A percentile compares a stretch with the other conserved stretches of the same genome.
phyloP scores from a whole-genome alignment of 2,113 vertebrate genomes.

The Dolichallabes microphthalmus region DNA sequence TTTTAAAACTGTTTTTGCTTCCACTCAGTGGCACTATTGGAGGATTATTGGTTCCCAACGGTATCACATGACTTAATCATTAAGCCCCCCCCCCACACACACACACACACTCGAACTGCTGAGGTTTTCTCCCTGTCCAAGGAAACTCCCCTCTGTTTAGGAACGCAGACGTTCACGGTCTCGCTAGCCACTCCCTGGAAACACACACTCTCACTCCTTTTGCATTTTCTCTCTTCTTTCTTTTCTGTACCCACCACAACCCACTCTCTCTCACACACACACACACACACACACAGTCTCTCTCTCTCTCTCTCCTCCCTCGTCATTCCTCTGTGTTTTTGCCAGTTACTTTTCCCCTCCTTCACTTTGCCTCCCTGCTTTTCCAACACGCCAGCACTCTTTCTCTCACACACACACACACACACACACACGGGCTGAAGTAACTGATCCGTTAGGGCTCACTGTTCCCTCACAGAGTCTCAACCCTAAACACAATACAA shows the following conservation, averaged over 20 bases:
- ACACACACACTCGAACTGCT: background rate
- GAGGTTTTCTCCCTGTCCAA: conserved; percentile 17
- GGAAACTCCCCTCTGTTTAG: conserved; percentile 42
- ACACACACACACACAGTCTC: background rate
- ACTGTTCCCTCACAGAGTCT: conserved; percentile 5
- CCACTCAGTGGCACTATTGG: background rate
- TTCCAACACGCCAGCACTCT: conserved; percentile 1
- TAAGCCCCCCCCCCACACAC: conserved; percentile 24
- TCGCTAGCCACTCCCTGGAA: conserved; percentile 37
- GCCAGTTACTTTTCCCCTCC: conserved; percentile 41
- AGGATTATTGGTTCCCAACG: conserved; percentile 16
- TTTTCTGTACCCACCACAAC: conserved; percentile 20
- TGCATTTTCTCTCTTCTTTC: conserved; percentile 9
- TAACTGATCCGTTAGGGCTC: conserved; percentile 5
- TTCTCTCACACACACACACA: background rate
- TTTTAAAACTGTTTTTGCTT: conserved; percentile 8
- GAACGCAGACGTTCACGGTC: conserved; percentile 38
- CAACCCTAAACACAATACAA: background rate
- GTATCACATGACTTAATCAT: conserved; percentile 36
- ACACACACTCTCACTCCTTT: conserved; percentile 15
- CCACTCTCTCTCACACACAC: background rate
- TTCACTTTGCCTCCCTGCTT: conserved; percentile 24
- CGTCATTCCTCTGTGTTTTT: conserved; percentile 39
- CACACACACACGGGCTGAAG: conserved; percentile 17
- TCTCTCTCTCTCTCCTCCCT: conserved; percentile 27